Base-by-base conservation (phyloP, 2,888 invertebrate species). In the Allophyes oxyacanthae region DNA sequence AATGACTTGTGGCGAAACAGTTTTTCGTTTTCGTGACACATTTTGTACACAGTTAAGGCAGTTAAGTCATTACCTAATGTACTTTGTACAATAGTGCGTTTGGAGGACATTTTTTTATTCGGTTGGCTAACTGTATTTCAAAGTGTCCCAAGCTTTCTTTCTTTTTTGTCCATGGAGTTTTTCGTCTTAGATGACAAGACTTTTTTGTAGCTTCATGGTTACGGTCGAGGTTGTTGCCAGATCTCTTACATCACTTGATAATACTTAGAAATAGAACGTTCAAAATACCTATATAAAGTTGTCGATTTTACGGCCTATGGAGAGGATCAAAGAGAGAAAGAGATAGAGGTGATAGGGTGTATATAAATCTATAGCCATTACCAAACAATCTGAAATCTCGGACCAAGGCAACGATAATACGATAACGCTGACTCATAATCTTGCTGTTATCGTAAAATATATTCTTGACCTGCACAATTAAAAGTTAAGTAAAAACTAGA, bases 191-290 rank as follows among this genome's bases (percentile, higher is more conserved):
- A 66, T 66, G 34, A 45, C 68, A 68, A 69, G 71, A 73, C 56
- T 32, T 64, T 68, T 57, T 75, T 62, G 50, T 59, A 43, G 25
- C 28, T 57, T 54, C 59, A 68, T 75, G 72, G 64, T 59, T 73
- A 43, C 45, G 49, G 40, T 40, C 61, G 56, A 61, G 72, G 68
- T 34, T 56, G 43, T 57, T 57, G 56, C 37, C 43, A 45, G 44
- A 49, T 45, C 41, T 45, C 41, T 58, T 49, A 51, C 64, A 46
- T 9, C 50, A 45, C 28, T 51, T 57, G 20, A 42, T 54, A n/a
- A 11, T 43, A 37, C 32, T 28, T 7, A 33, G 15, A 44, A 50
- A 25, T 7, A 33, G 15, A 44, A 50, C 44, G 25, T 48, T 46
- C 33, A 51, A 48, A 37, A n/a, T n/a, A n/a, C n/a, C n/a, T n/a